phyloP scores from a whole-genome alignment of 2,888 invertebrate species.

The Drosophila atripex region DNA sequence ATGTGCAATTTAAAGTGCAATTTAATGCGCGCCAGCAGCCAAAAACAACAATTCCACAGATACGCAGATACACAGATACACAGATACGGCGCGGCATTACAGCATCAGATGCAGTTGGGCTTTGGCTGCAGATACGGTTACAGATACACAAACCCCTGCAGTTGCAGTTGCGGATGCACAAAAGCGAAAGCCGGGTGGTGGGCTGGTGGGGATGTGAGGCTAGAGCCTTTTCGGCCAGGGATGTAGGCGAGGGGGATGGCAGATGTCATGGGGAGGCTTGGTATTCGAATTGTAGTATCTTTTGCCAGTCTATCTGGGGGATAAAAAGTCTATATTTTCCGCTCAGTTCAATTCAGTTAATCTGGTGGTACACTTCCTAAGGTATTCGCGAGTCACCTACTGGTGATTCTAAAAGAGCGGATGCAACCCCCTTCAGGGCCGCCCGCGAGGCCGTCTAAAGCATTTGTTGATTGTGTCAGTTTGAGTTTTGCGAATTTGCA shows the following conservation, averaged over 20 bases:
- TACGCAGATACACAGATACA: neutral
- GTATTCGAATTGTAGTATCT: neutral
- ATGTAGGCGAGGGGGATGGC: no score
- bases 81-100: constrained; percentile 9
- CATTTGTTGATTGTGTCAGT: constrained; percentile 64
- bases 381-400: neutral
- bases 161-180: constrained; percentile 4
- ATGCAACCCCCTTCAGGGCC: neutral
- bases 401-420: no score
- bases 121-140: constrained; percentile 13
- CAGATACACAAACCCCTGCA: constrained; percentile 5
- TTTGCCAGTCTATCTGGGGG: neutral
- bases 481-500: constrained; percentile 77
- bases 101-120: constrained; percentile 1
- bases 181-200: neutral
- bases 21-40: constrained; percentile 70
- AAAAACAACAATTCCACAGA: constrained; percentile 37
- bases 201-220: neutral
- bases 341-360: neutral
- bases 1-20: constrained; percentile 80
- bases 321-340: neutral
- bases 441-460: constrained; percentile 50
- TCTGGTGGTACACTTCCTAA: neutral
- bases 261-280: no score
- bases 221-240: neutral